These are phyloP conservation scores for Acronicta alni DNA, from an alignment of 2,888 invertebrate genomes.

Conservation along the genomic window DNA sequence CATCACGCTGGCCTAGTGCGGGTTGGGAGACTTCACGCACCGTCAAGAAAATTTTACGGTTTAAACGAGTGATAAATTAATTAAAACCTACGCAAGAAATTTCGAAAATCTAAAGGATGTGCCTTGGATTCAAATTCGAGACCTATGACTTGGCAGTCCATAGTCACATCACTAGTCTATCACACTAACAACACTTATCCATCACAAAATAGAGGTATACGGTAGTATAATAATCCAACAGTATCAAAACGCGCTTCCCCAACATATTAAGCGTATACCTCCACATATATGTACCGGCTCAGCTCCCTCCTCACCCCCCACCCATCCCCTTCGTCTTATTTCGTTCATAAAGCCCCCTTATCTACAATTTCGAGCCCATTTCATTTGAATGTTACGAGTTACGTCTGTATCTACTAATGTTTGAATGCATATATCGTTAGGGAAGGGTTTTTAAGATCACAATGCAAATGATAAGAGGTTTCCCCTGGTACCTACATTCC, in stretches of 20 bases:
- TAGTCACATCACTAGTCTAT: no score
- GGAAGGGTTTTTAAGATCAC: conserved; percentile 39
- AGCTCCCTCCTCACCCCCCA: conserved; percentile 29
- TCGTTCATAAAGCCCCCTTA: conserved; percentile 81
- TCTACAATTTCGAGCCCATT: conserved; percentile 86
- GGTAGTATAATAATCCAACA: conserved; percentile 47
- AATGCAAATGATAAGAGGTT: conserved; percentile 23
- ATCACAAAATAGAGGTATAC: conserved; percentile 18
- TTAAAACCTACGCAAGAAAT: no score
- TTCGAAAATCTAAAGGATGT: no score
- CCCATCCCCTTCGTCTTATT: conserved; percentile 66
- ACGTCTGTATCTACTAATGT: conserved; percentile 72
- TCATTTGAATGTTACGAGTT: conserved; percentile 81
- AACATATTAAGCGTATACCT: conserved; percentile 54
- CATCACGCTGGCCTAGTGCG: no score
- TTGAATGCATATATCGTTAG: conserved; percentile 49
- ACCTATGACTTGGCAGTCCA: no score
- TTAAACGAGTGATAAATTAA: no score
- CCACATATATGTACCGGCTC: conserved; percentile 53
- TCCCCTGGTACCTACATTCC: background rate
- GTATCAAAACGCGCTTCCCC: conserved; percentile 52
- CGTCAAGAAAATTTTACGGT: no score
- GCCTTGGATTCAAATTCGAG: no score
- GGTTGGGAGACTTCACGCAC: no score
- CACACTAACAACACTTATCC: conserved; percentile 24